These are phyloP conservation scores for Drosophila yakuba DNA, from an alignment of 1,140 invertebrate genomes.

Conservation along the genomic window DNA sequence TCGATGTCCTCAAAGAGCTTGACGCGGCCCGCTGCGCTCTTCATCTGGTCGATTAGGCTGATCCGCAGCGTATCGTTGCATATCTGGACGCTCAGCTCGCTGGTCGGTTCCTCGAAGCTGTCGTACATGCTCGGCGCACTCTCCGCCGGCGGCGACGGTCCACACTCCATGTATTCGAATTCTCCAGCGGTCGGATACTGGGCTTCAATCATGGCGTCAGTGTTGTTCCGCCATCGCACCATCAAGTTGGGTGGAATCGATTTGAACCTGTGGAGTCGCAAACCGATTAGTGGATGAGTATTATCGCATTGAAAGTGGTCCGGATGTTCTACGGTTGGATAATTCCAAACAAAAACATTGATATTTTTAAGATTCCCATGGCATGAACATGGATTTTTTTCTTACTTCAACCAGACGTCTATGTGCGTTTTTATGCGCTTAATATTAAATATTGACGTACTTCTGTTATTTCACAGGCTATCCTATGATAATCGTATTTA, in stretches of 20 bases:
- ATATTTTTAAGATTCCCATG: not conserved
- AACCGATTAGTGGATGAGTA: not conserved
- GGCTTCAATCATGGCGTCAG: constrained; percentile 87
- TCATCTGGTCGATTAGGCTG: constrained; percentile 90
- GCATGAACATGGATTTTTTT: not conserved
- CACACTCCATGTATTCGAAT: constrained; percentile 90
- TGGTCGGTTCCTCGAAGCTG: constrained; percentile 89
- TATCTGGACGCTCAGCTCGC: constrained; percentile 90
- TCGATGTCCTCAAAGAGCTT: constrained; percentile 90
- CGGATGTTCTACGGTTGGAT: not conserved
- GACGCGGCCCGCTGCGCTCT: constrained; percentile 87
- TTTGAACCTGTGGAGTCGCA: constrained; percentile 73
- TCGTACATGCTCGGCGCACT: constrained; percentile 90
- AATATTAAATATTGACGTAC: no score
- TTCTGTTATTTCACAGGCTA: no score
- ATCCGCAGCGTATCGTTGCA: constrained; percentile 90
- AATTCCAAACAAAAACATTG: constrained; percentile 1
- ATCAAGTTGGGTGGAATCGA: constrained; percentile 84
- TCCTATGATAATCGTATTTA: no score
- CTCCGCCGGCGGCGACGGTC: constrained; percentile 89
- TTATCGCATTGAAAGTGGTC: no score
- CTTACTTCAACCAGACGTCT: not conserved
- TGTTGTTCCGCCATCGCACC: constrained; percentile 85
- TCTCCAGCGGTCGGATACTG: constrained; percentile 88
- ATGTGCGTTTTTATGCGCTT: not conserved